Conservation (phyloP, 2,797 vertebrate species). For the Muraenolepis orangiensis region DNA sequence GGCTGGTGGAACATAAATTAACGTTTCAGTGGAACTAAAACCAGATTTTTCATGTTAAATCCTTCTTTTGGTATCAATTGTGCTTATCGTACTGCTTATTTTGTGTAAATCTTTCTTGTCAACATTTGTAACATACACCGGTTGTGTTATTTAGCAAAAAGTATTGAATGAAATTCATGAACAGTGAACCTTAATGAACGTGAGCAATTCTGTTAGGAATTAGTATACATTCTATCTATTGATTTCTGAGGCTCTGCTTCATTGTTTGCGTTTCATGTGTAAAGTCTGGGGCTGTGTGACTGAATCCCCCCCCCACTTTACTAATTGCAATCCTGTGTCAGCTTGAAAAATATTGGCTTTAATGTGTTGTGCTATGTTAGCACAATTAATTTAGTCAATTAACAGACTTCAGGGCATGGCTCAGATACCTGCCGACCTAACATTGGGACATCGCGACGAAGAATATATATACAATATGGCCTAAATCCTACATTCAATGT, state of each 20-base stretch:
- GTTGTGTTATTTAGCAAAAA: background rate
- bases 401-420: conserved; percentile 33
- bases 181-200: too few species aligned
- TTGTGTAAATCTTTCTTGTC: background rate
- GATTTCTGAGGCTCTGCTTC: conserved; percentile 11
- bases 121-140: background rate
- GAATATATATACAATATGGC: background rate
- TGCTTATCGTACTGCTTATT: background rate
- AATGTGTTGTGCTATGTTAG: conserved; percentile 53
- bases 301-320: conserved; percentile 59
- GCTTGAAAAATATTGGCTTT: conserved; percentile 40
- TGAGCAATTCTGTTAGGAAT: background rate
- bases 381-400: conserved; percentile 53
- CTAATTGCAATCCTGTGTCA: conserved; percentile 63
- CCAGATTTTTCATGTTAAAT: background rate
- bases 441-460: background rate
- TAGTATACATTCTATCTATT: conserved; percentile 46
- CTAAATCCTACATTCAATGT: background rate
- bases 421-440: conserved; percentile 45
- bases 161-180: background rate
- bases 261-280: background rate
- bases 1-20: background rate
- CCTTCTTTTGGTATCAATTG: background rate
- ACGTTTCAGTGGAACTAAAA: background rate
- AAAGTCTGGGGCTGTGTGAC: conserved; percentile 14